Evolutionary conservation across 2,113 vertebrate species (phyloP).

Genomic region (Cranoglanis bouderius): DNA sequence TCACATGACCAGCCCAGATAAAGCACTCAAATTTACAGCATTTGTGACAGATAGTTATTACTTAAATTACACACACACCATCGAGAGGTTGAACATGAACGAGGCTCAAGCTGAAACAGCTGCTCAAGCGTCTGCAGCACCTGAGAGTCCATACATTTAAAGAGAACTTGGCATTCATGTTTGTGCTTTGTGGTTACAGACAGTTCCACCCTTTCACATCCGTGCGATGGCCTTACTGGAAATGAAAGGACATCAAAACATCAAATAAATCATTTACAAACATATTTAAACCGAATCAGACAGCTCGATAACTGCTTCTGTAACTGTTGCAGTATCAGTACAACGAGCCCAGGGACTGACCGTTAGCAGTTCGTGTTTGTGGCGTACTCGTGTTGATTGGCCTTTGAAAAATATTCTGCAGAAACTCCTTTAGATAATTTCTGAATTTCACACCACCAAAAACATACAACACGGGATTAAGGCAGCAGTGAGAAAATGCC

Average conservation of each 20-base stretch:
- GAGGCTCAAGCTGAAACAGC: not conserved
- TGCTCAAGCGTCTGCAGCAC: not conserved
- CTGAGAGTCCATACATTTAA: not conserved
- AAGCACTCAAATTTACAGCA: too few relatives aligned
- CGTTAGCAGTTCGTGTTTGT: not conserved
- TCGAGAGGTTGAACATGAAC: not conserved
- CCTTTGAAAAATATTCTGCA: conserved; percentile 49
- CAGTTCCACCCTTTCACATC: not conserved
- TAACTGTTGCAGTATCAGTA: not conserved
- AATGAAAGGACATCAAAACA: too few relatives aligned
- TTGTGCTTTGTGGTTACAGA: not conserved
- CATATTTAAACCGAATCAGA: not conserved
- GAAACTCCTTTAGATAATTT: conserved; percentile 76
- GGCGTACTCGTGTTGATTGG: conserved; percentile 10
- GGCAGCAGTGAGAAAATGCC: conserved; percentile 89
- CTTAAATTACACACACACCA: not conserved
- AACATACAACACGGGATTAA: conserved; percentile 90
- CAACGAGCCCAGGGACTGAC: conserved; percentile 28
- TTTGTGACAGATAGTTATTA: too few relatives aligned
- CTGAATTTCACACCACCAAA: conserved; percentile 89
- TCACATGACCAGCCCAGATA: too few relatives aligned
- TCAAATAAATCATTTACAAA: too few relatives aligned
- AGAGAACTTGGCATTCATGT: not conserved
- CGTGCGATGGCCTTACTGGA: not conserved
- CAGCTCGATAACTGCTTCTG: not conserved